phyloP scores from a whole-genome alignment of 2,888 invertebrate species.

The Sminthurides aquaticus region DNA sequence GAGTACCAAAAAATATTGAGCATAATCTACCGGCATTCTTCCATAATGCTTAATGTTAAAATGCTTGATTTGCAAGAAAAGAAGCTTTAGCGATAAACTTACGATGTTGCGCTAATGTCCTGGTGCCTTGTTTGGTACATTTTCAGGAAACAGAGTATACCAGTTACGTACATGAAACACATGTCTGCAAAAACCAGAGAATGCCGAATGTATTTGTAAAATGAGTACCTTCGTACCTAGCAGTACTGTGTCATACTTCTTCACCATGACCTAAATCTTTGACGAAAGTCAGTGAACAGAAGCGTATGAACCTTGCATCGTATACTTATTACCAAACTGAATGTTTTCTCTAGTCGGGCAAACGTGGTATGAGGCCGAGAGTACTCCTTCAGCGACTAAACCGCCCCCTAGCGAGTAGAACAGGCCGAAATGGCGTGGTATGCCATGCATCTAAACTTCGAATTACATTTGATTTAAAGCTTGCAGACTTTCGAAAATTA shows the following conservation, averaged over 20 bases:
- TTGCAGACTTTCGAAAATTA: no score
- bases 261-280: no score
- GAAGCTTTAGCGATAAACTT: no score
- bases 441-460: conserved; percentile 53
- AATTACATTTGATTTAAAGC: no score
- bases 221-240: no score
- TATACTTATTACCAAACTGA: conserved; percentile 84
- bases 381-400: conserved; percentile 75
- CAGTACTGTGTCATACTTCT: no score
- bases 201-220: background rate
- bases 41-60: background rate
- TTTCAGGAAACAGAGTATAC: conserved; percentile 76
- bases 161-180: conserved; percentile 86
- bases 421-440: conserved; percentile 72
- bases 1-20: background rate
- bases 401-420: conserved; percentile 81
- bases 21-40: background rate
- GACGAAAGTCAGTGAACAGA: no score
- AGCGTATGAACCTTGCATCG: no score
- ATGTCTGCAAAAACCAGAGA: conserved; percentile 59
- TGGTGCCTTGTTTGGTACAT: conserved; percentile 81
- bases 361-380: conserved; percentile 81
- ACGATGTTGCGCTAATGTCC: conserved; percentile 75
- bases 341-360: conserved; percentile 84
- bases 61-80: no score